These are phyloP conservation scores for Semotilus atromaculatus DNA, from an alignment of 2,797 vertebrate species.

Conservation along the genomic window DNA sequence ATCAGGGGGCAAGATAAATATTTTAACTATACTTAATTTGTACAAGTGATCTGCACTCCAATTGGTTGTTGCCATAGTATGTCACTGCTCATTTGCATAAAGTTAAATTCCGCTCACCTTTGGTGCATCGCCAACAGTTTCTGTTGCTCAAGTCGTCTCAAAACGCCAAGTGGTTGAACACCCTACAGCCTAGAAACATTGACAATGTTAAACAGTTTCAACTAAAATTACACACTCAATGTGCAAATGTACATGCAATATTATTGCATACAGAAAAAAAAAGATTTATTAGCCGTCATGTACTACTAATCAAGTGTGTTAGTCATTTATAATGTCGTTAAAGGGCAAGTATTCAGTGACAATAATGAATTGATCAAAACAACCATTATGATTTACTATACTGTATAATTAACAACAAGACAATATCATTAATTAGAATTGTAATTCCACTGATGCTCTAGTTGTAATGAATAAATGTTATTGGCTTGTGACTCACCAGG, in stretches of 20 bases:
- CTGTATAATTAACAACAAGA: conserved; percentile 11
- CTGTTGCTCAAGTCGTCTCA: background rate
- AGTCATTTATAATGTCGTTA: background rate
- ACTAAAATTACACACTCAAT: background rate
- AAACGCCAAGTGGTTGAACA: background rate
- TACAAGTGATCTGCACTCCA: background rate
- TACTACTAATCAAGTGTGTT: background rate
- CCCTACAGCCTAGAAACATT: background rate
- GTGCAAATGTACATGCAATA: background rate
- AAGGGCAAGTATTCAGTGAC: background rate
- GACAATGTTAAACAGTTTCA: background rate
- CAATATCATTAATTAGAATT: background rate
- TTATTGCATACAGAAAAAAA: background rate
- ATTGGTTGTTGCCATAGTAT: background rate
- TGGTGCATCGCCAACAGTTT: background rate
- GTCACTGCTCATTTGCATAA: background rate
- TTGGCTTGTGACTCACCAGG: background rate
- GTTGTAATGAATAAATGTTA: background rate
- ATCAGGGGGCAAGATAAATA: background rate
- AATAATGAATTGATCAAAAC: conserved; percentile 1
- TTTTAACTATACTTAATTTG: background rate
- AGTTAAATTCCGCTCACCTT: background rate
- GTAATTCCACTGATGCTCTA: conserved; percentile 9
- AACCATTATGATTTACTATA: background rate
- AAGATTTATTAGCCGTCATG: background rate